Percentiles rank a stretch among this genome's conserved stretches.
Evolutionary conservation across 2,888 invertebrate genomes (phyloP).

Genomic region (Thymelicus sylvestris): DNA sequence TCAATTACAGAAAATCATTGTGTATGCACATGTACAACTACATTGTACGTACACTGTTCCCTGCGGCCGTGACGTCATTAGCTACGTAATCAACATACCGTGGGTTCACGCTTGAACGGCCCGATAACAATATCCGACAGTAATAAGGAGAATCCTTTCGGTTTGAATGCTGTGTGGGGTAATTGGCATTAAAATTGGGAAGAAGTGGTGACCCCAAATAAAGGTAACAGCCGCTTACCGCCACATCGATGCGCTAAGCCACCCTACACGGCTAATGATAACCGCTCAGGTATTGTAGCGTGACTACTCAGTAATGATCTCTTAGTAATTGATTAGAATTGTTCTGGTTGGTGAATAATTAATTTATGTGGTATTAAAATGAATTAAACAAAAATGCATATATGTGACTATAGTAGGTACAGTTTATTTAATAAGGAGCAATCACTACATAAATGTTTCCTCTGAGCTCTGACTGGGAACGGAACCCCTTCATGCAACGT

Average conservation of each 20-base stretch:
- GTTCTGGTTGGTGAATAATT: background rate
- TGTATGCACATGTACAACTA: background rate
- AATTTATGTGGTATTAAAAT: no score
- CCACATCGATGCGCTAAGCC: conserved; percentile 68
- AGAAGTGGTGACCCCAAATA: conserved; percentile 74
- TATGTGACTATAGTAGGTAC: no score
- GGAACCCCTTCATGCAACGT: no score
- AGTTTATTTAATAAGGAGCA: no score
- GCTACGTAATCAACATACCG: conserved; percentile 45
- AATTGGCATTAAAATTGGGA: conserved; percentile 81
- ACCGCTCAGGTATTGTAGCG: conserved; percentile 70
- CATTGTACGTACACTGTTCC: conserved; percentile 26
- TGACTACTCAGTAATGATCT: conserved; percentile 37
- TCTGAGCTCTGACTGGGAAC: no score
- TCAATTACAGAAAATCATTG: conserved; percentile 40
- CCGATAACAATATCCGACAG: conserved; percentile 79
- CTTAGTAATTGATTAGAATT: background rate
- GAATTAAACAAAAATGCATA: no score
- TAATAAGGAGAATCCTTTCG: conserved; percentile 81
- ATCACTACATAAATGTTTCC: no score
- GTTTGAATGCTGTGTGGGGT: conserved; percentile 76
- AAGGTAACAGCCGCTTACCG: conserved; percentile 71
- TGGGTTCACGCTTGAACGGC: conserved; percentile 64
- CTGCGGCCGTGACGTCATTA: conserved; percentile 45
- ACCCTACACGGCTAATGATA: conserved; percentile 59